Evolutionary conservation across 2,797 vertebrate species (phyloP).

Genomic region (Sciurus carolinensis): DNA sequence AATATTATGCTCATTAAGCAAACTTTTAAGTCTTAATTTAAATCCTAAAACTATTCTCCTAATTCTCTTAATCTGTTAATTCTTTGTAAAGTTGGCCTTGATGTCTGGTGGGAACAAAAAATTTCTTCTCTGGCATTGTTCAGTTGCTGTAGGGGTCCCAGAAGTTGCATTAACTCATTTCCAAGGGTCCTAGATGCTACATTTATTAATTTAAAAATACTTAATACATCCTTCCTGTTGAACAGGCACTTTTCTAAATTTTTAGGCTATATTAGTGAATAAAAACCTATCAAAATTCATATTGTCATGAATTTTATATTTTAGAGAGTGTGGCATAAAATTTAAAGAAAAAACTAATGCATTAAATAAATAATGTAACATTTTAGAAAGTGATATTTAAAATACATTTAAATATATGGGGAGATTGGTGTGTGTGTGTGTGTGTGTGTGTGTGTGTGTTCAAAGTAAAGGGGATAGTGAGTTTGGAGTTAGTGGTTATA

Average conservation of each 20-base stretch:
- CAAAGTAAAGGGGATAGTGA: neutral
- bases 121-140: neutral
- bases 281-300: neutral
- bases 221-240: neutral
- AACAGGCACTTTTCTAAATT: slow-evolving; percentile 25
- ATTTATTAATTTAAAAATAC: slow-evolving; percentile 43
- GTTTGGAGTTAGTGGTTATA: neutral
- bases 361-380: neutral
- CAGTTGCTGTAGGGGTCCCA: neutral
- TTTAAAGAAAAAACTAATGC: neutral
- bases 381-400: neutral
- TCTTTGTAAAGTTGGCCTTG: neutral
- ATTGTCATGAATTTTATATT: slow-evolving; percentile 20
- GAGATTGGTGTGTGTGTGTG: too few species aligned
- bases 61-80: slow-evolving; percentile 17
- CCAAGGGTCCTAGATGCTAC: neutral
- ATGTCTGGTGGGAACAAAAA: neutral
- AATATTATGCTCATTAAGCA: neutral
- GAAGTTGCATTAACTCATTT: neutral
- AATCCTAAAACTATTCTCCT: slow-evolving; percentile 8
- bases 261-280: neutral
- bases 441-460: too few species aligned
- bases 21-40: slow-evolving; percentile 24
- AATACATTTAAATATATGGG: neutral
- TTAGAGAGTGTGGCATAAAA: neutral